phyloP scores from a whole-genome alignment of 2,113 vertebrate species.

The Xiphophorus couchianus region DNA sequence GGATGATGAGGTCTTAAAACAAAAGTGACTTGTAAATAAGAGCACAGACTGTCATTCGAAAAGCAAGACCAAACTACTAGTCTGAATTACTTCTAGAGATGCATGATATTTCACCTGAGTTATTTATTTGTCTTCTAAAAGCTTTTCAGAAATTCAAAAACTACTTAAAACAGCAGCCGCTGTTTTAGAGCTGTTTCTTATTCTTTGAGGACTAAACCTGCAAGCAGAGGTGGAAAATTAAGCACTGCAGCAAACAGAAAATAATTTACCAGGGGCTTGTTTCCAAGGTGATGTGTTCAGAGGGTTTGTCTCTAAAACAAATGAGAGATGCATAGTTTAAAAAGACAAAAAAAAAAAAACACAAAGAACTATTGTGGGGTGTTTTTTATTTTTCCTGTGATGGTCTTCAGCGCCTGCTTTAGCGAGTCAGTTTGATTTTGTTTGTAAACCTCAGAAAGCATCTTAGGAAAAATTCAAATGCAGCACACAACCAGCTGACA shows the following conservation, averaged over 20 bases:
- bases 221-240: constrained; percentile 28
- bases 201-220: constrained; percentile 22
- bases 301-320: constrained; percentile 22
- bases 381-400: neutral
- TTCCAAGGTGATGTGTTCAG: constrained; percentile 42
- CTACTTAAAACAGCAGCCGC: neutral
- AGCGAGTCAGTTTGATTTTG: constrained; percentile 16
- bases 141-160: neutral
- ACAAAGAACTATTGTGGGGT: constrained; percentile 14
- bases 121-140: neutral
- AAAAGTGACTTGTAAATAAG: too few species aligned
- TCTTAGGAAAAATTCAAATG: constrained; percentile 12
- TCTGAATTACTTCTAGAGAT: too few species aligned
- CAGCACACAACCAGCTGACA: neutral
- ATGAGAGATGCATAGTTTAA: neutral
- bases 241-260: constrained; percentile 19
- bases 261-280: constrained; percentile 28
- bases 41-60: too few species aligned
- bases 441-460: constrained; percentile 25
- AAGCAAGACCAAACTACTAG: too few species aligned
- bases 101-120: neutral
- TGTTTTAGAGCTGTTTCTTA: constrained; percentile 7
- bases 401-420: constrained; percentile 7
- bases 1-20: too few species aligned
- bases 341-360: neutral